phyloP scores from a whole-genome alignment of 2,888 invertebrate species.

The Augochlorella aurata region DNA sequence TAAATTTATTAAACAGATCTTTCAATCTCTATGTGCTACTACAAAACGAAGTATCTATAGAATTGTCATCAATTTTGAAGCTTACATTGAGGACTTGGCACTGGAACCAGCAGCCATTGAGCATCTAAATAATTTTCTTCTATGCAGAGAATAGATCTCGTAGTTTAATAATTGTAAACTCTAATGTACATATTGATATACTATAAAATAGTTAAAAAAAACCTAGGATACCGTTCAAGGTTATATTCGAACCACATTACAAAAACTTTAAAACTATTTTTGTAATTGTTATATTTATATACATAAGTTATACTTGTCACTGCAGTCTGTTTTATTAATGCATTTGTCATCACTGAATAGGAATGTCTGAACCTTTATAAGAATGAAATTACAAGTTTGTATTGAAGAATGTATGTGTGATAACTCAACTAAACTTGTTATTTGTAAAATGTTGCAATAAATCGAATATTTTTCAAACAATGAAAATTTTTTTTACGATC shows the following conservation, averaged over 20 bases:
- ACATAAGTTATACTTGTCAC: constrained; percentile 24
- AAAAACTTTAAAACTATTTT: constrained; percentile 44
- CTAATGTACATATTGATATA: constrained; percentile 50
- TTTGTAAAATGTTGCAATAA: constrained; percentile 38
- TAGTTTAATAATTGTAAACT: constrained; percentile 4
- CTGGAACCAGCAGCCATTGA: constrained; percentile 85
- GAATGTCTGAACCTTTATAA: neutral
- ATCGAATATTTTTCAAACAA: constrained; percentile 39
- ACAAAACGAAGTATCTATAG: constrained; percentile 89
- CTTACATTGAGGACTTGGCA: constrained; percentile 87
- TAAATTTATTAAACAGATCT: constrained; percentile 85
- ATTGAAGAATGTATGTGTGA: constrained; percentile 14
- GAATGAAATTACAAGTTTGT: constrained; percentile 18
- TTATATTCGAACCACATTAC: constrained; percentile 23
- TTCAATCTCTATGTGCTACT: constrained; percentile 85
- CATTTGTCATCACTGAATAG: constrained; percentile 11
- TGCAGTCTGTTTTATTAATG: constrained; percentile 32
- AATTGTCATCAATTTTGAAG: constrained; percentile 86
- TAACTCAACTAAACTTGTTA: constrained; percentile 20
- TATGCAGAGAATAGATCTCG: constrained; percentile 84
- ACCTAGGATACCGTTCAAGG: constrained; percentile 34
- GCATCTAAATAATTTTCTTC: constrained; percentile 86
- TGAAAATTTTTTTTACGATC: neutral
- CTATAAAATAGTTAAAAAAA: constrained; percentile 16
- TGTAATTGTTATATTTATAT: constrained; percentile 50